Conservation (phyloP, 2,888 invertebrate genomes). For the Stenotaenia linearis region DNA sequence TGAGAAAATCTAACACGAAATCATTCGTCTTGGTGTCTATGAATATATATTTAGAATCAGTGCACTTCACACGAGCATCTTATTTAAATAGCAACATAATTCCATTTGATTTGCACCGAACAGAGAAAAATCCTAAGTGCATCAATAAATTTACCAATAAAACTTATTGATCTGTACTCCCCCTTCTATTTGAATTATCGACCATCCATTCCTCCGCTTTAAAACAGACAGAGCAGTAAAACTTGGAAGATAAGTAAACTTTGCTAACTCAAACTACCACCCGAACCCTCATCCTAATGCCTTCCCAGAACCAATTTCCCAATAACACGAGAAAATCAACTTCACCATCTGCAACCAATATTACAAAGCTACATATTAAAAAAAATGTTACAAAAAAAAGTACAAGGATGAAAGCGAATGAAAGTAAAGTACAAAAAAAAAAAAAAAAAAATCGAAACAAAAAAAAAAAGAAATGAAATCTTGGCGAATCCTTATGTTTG, state of each 20-base stretch:
- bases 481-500: background rate
- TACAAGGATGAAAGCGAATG: background rate
- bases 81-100: background rate
- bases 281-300: conserved; percentile 2
- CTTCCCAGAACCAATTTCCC: background rate
- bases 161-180: background rate
- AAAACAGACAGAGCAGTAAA: conserved; percentile 3
- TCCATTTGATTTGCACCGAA: background rate
- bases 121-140: background rate
- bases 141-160: conserved; percentile 3
- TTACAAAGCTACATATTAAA: background rate
- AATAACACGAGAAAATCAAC: conserved; percentile 21
- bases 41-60: background rate
- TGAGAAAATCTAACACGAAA: background rate
- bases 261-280: background rate
- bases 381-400: background rate
- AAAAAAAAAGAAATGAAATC: background rate
- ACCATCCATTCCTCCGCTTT: background rate
- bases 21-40: background rate
- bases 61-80: background rate
- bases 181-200: background rate
- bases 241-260: conserved; percentile 1
- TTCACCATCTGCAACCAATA: conserved; percentile 16
- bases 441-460: background rate
- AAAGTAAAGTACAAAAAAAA: background rate